These are phyloP conservation scores for Phorcus lineatus DNA, from an alignment of 2,888 invertebrate genomes.

Conservation along the genomic window DNA sequence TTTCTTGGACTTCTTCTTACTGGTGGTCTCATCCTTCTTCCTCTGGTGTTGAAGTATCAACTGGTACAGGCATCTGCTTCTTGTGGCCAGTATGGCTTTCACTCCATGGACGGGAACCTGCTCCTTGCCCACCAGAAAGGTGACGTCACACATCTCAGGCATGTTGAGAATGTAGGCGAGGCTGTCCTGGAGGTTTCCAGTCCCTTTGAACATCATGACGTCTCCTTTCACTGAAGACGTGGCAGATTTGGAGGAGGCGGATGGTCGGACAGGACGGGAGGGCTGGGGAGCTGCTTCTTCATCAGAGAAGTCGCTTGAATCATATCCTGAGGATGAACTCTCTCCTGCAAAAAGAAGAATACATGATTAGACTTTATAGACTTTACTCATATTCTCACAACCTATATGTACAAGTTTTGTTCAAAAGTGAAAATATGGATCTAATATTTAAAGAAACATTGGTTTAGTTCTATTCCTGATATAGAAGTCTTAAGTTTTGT, in stretches of 20 bases:
- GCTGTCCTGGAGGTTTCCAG: background rate
- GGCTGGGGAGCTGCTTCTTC: background rate
- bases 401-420: no score
- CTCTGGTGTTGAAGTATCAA: slow-evolving; percentile 11
- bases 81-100: background rate
- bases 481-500: no score
- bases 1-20: slow-evolving; percentile 17
- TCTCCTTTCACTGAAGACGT: no score
- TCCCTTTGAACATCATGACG: background rate
- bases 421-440: no score
- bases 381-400: no score
- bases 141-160: slow-evolving; percentile 3
- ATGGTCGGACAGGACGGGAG: background rate
- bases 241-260: background rate
- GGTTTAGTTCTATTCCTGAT: no score
- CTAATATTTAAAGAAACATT: no score
- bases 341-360: background rate
- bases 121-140: background rate
- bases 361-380: background rate
- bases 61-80: background rate
- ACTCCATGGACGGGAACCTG: background rate
- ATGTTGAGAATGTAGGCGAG: background rate
- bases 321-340: background rate
- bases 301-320: background rate
- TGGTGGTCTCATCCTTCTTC: background rate